Evolutionary conservation across 1,140 invertebrate species (phyloP).

Genomic region (Coenobita brevimanus): DNA sequence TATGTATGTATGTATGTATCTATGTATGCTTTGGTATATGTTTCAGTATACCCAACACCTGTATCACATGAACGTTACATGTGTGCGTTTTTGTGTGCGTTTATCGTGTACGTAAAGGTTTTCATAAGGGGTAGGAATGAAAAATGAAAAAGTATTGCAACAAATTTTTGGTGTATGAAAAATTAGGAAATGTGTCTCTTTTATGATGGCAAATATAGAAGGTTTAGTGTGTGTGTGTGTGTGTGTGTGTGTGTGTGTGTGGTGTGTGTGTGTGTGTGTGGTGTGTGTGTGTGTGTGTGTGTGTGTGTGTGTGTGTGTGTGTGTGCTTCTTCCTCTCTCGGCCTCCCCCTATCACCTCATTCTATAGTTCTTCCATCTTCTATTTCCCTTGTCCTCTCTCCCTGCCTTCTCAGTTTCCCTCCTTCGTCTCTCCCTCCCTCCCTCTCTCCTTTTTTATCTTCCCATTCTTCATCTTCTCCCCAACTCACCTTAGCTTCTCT

Average conservation of each 20-base stretch:
- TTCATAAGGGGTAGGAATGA: too few species aligned
- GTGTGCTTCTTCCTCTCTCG: slow-evolving; percentile 3
- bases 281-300: not conserved
- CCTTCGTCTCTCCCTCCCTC: not conserved
- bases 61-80: too few species aligned
- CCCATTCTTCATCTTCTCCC: not conserved
- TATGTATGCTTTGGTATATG: too few species aligned
- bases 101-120: too few species aligned
- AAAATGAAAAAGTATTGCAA: too few species aligned
- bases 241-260: not conserved
- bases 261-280: not conserved
- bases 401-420: too few species aligned
- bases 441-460: not conserved
- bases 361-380: not conserved
- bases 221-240: not conserved
- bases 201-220: not conserved
- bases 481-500: not conserved
- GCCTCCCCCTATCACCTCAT: not conserved
- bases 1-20: too few species aligned
- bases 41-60: too few species aligned
- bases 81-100: too few species aligned
- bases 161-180: too few species aligned
- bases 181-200: too few species aligned
- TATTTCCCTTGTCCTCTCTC: not conserved
- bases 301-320: not conserved